Evolutionary conservation across 2,113 vertebrate genomes (phyloP), one percentile per base, ranked within the genome.

Genomic region (Tonatia bakeri): DNA sequence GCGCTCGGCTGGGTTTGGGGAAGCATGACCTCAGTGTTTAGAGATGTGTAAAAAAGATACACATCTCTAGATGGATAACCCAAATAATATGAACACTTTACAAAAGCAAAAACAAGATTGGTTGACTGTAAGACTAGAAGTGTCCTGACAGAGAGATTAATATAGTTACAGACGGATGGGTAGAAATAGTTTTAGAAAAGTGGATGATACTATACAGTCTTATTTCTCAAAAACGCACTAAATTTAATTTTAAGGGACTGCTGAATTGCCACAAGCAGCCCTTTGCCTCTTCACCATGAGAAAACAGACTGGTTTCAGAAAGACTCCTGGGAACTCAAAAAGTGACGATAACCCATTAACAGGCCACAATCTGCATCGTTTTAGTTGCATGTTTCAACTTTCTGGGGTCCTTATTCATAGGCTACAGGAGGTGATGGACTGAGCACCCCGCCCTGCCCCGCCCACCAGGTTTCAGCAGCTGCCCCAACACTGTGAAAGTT

Each of bases 1-100:
- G 10, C 16, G 36, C 26, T 64, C 70, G 12, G 40, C 67, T 19
- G 72, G 61, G 20, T 77, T 85, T 69, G 1, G 43, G 50, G 54
- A 6, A 7, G 70, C 69, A 72, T 12, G 20, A 56, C 24, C 40
- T 80, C 14, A 50, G 38, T 65, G 38, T 82, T 65, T 67, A 22
- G 67, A 86, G 89, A 92, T n/a, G n/a, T n/a, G 59, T 43, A 59
- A 69, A 87, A 92, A 92, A n/a, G 52, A 45, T 33, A 50, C 4
- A 7, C 11, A 1, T 86, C 83, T 93, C 79, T 59, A 10, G 61
- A 45, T 20, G 7, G 65, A 69, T 2, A 52, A 90, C 33, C 10
- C 31, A 73, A 86, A 79, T 19, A 67, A 22, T 11, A 52, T 43
- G 76, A 40, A 52, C 81, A 72, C 81, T 28, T 3, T 56, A 28